phyloP scores from a whole-genome alignment of 2,797 vertebrate species.

The Sitta carolinensis region DNA sequence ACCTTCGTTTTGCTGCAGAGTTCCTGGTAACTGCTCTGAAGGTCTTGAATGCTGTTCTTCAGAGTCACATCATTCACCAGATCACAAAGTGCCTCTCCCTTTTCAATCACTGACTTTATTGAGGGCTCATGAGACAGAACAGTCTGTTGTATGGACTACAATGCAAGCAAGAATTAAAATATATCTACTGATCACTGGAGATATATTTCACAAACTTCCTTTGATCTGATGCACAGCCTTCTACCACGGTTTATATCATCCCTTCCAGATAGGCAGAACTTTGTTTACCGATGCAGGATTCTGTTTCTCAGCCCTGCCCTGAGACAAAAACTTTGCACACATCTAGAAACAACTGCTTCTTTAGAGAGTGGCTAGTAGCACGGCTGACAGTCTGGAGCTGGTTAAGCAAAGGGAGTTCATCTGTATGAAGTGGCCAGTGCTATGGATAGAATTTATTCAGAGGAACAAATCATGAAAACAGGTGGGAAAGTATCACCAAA shows the following conservation, averaged over 20 bases:
- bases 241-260: background rate
- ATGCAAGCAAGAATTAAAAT: conserved; percentile 11
- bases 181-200: background rate
- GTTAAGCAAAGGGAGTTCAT: background rate
- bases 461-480: background rate
- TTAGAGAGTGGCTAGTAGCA: background rate
- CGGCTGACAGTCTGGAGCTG: background rate
- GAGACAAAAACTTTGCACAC: background rate
- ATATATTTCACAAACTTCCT: background rate
- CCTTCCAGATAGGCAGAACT: background rate
- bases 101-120: conserved; percentile 89
- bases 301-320: background rate
- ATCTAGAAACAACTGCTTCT: background rate
- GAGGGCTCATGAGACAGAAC: conserved; percentile 89
- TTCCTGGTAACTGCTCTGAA: conserved; percentile 86
- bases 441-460: background rate
- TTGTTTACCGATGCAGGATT: background rate
- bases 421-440: background rate
- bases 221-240: background rate
- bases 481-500: background rate
- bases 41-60: conserved; percentile 83
- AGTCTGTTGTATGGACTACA: conserved; percentile 87
- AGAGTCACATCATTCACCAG: conserved; percentile 82
- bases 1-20: conserved; percentile 84
- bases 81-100: conserved; percentile 85